phyloP scores from a whole-genome alignment of 2,113 vertebrate species.

The Ophthalmolycus amberensis region DNA sequence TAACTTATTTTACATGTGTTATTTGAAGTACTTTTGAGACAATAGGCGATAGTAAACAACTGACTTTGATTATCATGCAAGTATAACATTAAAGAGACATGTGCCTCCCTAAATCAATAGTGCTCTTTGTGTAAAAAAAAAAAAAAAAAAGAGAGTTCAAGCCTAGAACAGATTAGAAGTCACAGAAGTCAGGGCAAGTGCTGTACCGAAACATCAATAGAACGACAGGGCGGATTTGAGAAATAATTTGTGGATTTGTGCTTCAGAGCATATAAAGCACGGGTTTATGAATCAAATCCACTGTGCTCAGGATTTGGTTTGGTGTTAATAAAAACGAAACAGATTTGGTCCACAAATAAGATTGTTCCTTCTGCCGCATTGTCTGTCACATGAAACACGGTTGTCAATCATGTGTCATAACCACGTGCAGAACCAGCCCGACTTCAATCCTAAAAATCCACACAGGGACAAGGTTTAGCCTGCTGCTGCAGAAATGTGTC shows the following conservation, averaged over 20 bases:
- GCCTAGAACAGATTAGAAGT: neutral
- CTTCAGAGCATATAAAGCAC: conserved; percentile 39
- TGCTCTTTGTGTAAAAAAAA: neutral
- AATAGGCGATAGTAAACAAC: neutral
- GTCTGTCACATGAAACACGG: conserved; percentile 1
- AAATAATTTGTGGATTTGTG: conserved; percentile 57
- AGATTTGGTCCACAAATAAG: neutral
- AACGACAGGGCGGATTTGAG: conserved; percentile 57
- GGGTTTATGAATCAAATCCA: conserved; percentile 54
- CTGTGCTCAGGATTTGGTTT: conserved; percentile 21
- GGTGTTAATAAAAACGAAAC: conserved; percentile 13
- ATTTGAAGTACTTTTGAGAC: neutral
- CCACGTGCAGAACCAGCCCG: neutral
- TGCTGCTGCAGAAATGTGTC: conserved; percentile 35
- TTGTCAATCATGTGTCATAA: conserved; percentile 35
- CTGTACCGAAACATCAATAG: conserved; percentile 49
- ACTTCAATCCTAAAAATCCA: conserved; percentile 21
- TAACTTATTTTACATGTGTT: neutral
- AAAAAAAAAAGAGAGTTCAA: neutral
- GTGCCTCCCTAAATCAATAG: conserved; percentile 3
- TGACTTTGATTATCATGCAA: neutral
- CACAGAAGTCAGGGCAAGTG: neutral
- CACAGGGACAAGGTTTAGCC: conserved; percentile 44
- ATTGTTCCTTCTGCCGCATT: conserved; percentile 12
- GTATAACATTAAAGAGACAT: conserved; percentile 1